Conservation (phyloP, 2,113 vertebrate species). For the Micromys minutus region DNA sequence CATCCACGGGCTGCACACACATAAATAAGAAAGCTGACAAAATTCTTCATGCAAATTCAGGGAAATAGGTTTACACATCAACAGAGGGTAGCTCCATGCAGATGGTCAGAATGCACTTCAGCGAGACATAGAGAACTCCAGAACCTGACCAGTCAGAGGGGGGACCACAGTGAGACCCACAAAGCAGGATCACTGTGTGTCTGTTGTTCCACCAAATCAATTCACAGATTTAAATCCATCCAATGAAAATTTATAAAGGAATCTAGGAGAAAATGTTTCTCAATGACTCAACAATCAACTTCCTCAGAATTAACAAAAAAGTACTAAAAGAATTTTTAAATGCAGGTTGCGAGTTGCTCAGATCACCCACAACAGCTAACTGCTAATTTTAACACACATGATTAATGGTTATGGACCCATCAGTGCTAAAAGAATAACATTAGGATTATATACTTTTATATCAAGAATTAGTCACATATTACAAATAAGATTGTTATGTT, state of each 20-base stretch:
- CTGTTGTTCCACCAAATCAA: background rate
- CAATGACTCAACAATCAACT: background rate
- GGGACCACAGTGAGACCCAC: background rate
- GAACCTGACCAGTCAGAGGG: background rate
- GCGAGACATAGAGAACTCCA: background rate
- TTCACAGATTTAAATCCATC: background rate
- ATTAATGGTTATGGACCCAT: accelerated
- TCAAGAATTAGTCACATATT: background rate
- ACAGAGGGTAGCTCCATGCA: background rate
- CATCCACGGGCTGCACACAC: background rate
- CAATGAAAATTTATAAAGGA: background rate
- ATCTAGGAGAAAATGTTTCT: background rate
- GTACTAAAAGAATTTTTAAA: background rate
- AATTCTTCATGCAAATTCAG: background rate
- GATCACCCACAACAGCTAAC: background rate
- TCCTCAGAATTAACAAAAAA: background rate
- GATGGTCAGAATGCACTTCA: background rate
- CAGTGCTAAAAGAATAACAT: background rate
- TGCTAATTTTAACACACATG: accelerated
- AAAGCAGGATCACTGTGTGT: background rate
- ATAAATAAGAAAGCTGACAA: background rate
- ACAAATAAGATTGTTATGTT: background rate
- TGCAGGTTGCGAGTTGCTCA: background rate
- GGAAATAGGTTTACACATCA: background rate
- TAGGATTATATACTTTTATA: background rate